Conservation (phyloP, 2,888 invertebrate genomes). For the Tenthredo scrophulariae region DNA sequence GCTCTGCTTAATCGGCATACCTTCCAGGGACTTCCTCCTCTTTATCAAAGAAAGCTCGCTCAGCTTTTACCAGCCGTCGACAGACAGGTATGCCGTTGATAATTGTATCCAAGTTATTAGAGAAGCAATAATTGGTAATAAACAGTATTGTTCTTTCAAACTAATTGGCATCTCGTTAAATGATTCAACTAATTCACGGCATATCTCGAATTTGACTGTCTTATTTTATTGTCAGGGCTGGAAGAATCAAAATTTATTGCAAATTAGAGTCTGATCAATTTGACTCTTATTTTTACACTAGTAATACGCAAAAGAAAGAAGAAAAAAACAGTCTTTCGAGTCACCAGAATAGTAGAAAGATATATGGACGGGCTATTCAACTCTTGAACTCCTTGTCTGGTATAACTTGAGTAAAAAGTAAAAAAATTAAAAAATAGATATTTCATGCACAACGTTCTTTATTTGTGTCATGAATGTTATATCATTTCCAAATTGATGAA, state of each 20-base stretch:
- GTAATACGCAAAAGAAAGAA: neutral
- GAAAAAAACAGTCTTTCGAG: neutral
- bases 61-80: constrained; percentile 96
- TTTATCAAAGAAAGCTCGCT: constrained; percentile 95
- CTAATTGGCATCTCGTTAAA: neutral
- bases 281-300: neutral
- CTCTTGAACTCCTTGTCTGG: neutral
- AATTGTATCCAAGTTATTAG: neutral
- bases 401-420: neutral
- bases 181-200: neutral
- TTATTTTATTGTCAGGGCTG: neutral
- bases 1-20: constrained; percentile 95
- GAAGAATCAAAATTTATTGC: neutral
- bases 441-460: neutral
- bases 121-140: neutral
- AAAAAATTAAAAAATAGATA: neutral
- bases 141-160: constrained; percentile 1
- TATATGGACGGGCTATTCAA: neutral
- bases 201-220: neutral
- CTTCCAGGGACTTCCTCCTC: constrained; percentile 90
- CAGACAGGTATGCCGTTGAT: constrained; percentile 78
- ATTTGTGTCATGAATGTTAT: neutral
- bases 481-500: neutral
- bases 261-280: neutral
- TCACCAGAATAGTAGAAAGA: neutral